Conservation (phyloP, 92 coral and sea anemone genomes). For the Phenganax marumi region DNA sequence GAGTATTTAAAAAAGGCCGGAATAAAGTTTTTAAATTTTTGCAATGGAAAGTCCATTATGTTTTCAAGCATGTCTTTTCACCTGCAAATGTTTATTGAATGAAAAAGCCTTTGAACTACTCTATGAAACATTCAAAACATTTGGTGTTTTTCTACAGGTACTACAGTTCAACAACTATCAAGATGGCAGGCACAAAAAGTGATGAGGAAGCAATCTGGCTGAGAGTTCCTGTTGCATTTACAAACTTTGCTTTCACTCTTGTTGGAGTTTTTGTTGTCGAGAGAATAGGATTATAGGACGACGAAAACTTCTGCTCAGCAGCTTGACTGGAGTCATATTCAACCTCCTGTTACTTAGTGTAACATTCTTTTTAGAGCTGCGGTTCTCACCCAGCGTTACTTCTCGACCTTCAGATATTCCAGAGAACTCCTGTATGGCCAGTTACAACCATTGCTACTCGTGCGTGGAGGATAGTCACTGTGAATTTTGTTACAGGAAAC, state of each 20-base stretch:
- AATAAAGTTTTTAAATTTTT: too few relatives aligned
- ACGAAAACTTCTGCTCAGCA: constrained; percentile 73
- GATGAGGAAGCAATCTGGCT: constrained; percentile 85
- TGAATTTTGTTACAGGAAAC: constrained; percentile 75
- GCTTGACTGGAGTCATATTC: constrained; percentile 75
- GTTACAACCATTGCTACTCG: constrained; percentile 38
- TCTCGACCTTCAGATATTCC: constrained; percentile 30
- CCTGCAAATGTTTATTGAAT: too few relatives aligned
- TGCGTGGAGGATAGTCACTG: constrained; percentile 44
- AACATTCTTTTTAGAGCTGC: constrained; percentile 67
- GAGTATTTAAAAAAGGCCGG: too few relatives aligned
- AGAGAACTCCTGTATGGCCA: constrained; percentile 35
- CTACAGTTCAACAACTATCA: constrained; percentile 92
- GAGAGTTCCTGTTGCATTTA: constrained; percentile 85
- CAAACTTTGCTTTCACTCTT: constrained; percentile 74
- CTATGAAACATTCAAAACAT: too few relatives aligned
- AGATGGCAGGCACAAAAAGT: constrained; percentile 86
- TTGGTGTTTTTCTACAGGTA: constrained; percentile 57
- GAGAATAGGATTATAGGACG: constrained; percentile 83
- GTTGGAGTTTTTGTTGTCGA: constrained; percentile 81
- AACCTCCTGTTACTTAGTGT: constrained; percentile 80
- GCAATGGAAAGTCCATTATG: too few relatives aligned
- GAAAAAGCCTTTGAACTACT: too few relatives aligned
- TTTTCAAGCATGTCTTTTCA: too few relatives aligned
- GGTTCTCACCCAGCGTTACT: constrained; percentile 25